Conservation (phyloP, 1,140 invertebrate genomes). For the Daktulosphaira vitifoliae region DNA sequence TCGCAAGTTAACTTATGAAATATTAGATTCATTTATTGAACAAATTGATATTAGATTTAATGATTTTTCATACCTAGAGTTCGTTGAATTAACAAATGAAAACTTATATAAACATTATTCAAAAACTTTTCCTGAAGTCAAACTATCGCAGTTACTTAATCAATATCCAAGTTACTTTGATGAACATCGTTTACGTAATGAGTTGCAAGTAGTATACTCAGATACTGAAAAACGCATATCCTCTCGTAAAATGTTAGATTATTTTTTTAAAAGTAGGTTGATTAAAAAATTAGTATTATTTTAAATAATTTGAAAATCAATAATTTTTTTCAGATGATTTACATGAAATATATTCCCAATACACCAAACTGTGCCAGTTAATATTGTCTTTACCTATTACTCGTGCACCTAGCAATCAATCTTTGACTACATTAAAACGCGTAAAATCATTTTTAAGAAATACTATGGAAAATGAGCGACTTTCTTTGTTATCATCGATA, state of each 20-base stretch:
- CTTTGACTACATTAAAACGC: background rate
- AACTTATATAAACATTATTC: too few relatives aligned
- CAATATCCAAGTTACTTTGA: background rate
- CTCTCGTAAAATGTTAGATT: background rate
- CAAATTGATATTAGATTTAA: background rate
- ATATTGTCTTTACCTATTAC: background rate
- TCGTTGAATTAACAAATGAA: background rate
- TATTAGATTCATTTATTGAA: background rate
- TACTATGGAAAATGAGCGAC: background rate
- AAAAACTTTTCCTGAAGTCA: background rate
- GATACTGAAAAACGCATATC: background rate
- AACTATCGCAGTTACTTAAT: background rate
- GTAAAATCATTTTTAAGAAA: constrained; percentile 1
- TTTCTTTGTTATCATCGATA: background rate
- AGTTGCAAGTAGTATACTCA: background rate
- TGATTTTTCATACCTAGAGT: background rate
- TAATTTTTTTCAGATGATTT: background rate
- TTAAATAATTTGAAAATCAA: too few relatives aligned
- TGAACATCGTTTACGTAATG: background rate
- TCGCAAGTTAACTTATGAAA: background rate
- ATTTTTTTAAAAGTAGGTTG: background rate
- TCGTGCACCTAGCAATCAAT: background rate
- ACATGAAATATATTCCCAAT: background rate
- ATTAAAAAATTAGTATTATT: background rate
- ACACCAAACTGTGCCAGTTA: background rate